Evolutionary conservation across 2,888 invertebrate species (phyloP).

Genomic region (Dryomyza anilis): DNA sequence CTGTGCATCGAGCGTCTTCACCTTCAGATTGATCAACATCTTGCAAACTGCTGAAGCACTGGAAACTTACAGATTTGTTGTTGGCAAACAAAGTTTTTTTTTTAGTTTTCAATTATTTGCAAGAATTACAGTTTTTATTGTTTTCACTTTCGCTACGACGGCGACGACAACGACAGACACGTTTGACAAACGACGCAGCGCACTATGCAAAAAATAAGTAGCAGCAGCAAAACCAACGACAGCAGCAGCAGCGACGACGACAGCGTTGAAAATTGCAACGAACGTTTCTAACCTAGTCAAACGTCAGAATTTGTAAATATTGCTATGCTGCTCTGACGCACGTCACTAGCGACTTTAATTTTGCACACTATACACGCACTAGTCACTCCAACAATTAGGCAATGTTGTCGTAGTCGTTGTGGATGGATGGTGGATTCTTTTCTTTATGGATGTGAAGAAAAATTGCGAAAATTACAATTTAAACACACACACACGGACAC

Average conservation of each 20-base stretch:
- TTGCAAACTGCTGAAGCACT: conserved; percentile 39
- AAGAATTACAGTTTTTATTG: conserved; percentile 5
- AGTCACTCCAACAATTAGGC: conserved; percentile 1
- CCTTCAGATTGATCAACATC: conserved; percentile 75
- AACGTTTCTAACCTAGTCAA: conserved; percentile 20
- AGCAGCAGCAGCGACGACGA: background rate
- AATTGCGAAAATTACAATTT: conserved; percentile 14
- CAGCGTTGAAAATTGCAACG: conserved; percentile 6
- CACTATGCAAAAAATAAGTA: background rate
- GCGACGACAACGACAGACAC: too few species aligned
- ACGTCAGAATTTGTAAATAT: conserved; percentile 15
- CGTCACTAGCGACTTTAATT: background rate
- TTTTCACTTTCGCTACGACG: conserved; percentile 6
- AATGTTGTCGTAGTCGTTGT: background rate
- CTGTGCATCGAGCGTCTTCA: conserved; percentile 87
- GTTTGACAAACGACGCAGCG: conserved; percentile 5
- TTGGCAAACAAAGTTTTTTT: background rate
- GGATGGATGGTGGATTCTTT: background rate
- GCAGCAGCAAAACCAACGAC: background rate
- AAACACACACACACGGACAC: background rate
- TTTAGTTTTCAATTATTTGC: background rate
- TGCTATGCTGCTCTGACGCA: background rate
- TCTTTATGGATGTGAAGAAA: background rate
- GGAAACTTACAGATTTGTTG: background rate
- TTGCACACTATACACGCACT: conserved; percentile 4